Percentiles rank a stretch among this genome's conserved stretches.
Conservation (phyloP, 2,113 vertebrate genomes). For the Cynoglossus semilaevis region DNA sequence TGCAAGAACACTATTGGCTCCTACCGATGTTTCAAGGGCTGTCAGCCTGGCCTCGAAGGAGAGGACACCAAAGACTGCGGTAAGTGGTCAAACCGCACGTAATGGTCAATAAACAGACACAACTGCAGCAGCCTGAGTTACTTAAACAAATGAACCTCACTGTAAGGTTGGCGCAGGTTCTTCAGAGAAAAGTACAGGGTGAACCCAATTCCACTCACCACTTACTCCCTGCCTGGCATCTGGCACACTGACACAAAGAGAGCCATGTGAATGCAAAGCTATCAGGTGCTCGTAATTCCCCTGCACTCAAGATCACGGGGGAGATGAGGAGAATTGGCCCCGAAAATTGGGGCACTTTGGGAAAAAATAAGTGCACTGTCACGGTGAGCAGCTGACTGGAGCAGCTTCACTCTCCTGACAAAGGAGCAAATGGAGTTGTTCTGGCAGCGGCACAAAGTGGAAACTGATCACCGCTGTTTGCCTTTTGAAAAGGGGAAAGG, state of each 20-base stretch:
- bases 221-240: slow-evolving; percentile 14
- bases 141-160: neutral
- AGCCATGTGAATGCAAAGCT: slow-evolving; percentile 35
- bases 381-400: slow-evolving; percentile 32
- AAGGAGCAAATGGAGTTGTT: slow-evolving; percentile 28
- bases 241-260: slow-evolving; percentile 30
- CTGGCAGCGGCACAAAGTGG: slow-evolving; percentile 40
- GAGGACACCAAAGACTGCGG: slow-evolving; percentile 64
- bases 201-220: slow-evolving; percentile 5
- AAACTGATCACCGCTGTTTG: slow-evolving; percentile 34
- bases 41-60: slow-evolving; percentile 63
- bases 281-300: slow-evolving; percentile 34
- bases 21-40: slow-evolving; percentile 72
- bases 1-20: slow-evolving; percentile 81
- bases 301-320: slow-evolving; percentile 6
- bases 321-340: slow-evolving; percentile 37
- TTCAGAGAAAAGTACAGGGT: neutral
- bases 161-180: neutral
- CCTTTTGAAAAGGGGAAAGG: slow-evolving; percentile 12
- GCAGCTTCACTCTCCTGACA: slow-evolving; percentile 30
- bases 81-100: slow-evolving; percentile 49
- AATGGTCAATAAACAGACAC: slow-evolving; percentile 5
- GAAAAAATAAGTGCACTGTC: slow-evolving; percentile 41
- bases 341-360: slow-evolving; percentile 46
- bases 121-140: slow-evolving; percentile 11